phyloP scores from a whole-genome alignment of 2,888 invertebrate genomes.

The Leucania comma region DNA sequence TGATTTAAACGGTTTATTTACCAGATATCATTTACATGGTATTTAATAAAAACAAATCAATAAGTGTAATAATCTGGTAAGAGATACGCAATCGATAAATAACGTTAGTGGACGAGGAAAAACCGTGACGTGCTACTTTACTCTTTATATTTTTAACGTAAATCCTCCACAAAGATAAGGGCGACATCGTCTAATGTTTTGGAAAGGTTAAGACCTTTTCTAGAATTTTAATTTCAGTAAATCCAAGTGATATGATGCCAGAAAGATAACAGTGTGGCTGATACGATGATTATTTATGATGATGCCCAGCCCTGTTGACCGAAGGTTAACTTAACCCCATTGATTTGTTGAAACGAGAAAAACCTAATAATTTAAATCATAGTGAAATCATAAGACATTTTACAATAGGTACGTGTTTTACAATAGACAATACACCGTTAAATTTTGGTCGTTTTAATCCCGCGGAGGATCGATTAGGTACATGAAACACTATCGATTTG shows the following conservation, averaged over 20 bases:
- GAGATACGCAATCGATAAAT: background rate
- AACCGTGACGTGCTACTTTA: background rate
- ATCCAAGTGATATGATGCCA: conserved; percentile 13
- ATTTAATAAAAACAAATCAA: background rate
- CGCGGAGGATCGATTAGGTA: too few relatives aligned
- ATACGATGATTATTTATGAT: conserved; percentile 12
- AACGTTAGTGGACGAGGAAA: background rate
- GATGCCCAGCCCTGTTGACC: background rate
- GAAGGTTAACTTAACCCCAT: background rate
- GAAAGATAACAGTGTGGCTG: conserved; percentile 17
- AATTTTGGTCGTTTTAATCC: too few relatives aligned
- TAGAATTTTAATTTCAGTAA: conserved; percentile 14
- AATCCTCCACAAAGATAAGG: conserved; percentile 3
- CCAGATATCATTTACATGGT: conserved; percentile 3
- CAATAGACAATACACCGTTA: background rate
- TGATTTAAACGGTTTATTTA: conserved; percentile 35
- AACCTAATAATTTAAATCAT: background rate
- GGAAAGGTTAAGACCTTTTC: conserved; percentile 22
- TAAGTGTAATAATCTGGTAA: background rate
- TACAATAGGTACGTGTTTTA: background rate
- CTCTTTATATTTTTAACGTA: conserved; percentile 18
- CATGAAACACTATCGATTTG: too few relatives aligned
- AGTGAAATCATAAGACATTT: background rate
- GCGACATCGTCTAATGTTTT: conserved; percentile 14
- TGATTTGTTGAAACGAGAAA: background rate